Conservation (phyloP, 2,888 invertebrate genomes). For the Pomacea canaliculata region DNA sequence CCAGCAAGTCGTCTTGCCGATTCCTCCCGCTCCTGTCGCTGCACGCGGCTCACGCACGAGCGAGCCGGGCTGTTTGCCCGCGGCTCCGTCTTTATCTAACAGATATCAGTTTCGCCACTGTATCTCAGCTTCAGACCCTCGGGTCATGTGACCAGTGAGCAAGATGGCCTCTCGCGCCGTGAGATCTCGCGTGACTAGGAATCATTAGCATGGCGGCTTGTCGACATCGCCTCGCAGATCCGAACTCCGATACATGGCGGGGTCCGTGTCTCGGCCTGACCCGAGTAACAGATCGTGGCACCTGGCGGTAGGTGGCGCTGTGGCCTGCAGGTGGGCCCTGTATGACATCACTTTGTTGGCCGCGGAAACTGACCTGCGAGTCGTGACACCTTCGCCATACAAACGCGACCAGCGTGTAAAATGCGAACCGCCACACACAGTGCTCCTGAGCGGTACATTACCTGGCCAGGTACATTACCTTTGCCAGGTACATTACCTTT, state of each 20-base stretch:
- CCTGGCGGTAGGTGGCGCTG: not conserved
- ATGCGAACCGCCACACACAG: no score
- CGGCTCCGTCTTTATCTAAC: not conserved
- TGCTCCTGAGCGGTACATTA: no score
- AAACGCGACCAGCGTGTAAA: no score
- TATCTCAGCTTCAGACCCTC: not conserved
- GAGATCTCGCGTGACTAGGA: slow-evolving; percentile 4
- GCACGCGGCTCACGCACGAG: slow-evolving; percentile 1
- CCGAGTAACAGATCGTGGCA: slow-evolving; percentile 15
- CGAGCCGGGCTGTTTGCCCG: not conserved
- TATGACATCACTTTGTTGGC: slow-evolving; percentile 7
- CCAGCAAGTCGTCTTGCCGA: no score
- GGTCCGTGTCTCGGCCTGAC: slow-evolving; percentile 19
- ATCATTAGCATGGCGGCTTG: not conserved
- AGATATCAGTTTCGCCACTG: slow-evolving; percentile 6
- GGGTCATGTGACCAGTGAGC: not conserved
- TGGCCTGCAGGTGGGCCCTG: slow-evolving; percentile 5
- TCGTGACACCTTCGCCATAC: no score
- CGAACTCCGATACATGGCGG: slow-evolving; percentile 11
- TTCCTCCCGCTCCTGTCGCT: no score
- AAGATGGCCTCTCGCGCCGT: not conserved
- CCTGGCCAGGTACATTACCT: no score
- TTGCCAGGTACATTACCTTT: no score
- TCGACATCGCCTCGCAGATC: slow-evolving; percentile 9
- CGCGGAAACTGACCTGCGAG: not conserved